Evolutionary conservation across 2,113 vertebrate species (phyloP).

Genomic region (Austrofundulus limnaeus): DNA sequence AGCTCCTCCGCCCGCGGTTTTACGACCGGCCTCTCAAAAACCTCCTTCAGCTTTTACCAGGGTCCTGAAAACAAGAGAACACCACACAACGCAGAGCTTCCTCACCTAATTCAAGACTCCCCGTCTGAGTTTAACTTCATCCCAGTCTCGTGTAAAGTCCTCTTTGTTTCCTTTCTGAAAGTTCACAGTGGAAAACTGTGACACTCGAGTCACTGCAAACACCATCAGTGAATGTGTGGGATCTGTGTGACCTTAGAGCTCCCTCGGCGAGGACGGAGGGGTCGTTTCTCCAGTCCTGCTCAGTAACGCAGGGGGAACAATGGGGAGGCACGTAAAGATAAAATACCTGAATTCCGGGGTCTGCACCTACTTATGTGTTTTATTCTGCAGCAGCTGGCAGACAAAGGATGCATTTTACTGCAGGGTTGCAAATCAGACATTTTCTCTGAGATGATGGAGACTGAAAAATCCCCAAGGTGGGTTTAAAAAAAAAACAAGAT

Average conservation of each 20-base stretch:
- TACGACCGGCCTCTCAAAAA: constrained; percentile 38
- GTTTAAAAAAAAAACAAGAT: too few species aligned
- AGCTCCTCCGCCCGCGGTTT: constrained; percentile 35
- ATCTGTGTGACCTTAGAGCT: constrained; percentile 51
- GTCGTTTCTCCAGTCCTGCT: not conserved
- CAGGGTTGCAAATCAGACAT: not conserved
- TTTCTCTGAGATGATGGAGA: not conserved
- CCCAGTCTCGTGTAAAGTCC: constrained; percentile 13
- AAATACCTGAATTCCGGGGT: constrained; percentile 8
- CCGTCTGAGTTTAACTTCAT: not conserved
- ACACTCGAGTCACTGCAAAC: constrained; percentile 56
- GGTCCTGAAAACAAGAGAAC: constrained; percentile 13
- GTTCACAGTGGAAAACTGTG: constrained; percentile 60
- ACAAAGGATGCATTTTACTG: constrained; percentile 19
- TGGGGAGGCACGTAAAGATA: constrained; percentile 11
- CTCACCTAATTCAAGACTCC: not conserved
- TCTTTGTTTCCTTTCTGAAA: constrained; percentile 38
- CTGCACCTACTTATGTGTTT: not conserved
- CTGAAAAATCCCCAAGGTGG: too few species aligned
- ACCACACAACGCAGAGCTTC: not conserved
- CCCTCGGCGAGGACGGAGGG: not conserved
- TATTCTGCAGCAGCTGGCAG: not conserved
- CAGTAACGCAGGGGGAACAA: not conserved
- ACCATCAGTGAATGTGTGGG: constrained; percentile 61
- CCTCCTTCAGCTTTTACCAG: constrained; percentile 15